Evolutionary conservation across 2,113 vertebrate species (phyloP), one percentile per base, ranked within the genome.

Genomic region (Pelecanoides urinatrix): DNA sequence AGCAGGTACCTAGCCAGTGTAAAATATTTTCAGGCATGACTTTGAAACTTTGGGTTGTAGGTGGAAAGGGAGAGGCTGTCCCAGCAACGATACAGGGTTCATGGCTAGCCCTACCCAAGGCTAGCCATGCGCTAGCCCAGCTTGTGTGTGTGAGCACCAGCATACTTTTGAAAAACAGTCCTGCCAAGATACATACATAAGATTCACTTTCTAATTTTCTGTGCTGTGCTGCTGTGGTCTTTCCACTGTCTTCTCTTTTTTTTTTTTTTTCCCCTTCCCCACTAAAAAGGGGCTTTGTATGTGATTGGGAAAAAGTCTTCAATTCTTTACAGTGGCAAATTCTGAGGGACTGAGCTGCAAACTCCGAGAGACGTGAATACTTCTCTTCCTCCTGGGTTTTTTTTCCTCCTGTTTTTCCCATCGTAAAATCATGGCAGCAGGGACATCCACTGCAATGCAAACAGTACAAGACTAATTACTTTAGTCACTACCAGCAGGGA

Each of bases 361-460:
- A 38, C 25, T 29, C 40, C 1, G 0, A 42, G 13, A 10, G 5
- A 0, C 2, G 2, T 20, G 36, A 70, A 66, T 32, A 34, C 21
- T 70, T 62, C 29, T 73, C 34, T 74, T 63, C 12, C 11, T 73
- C 30, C 26, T 42, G 34, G 29, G 7, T 90, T 90, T 88, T 40
- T 40, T 40, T 40, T 40, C 40, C 40, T 40, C 40, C 22, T 10
- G 16, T 36, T 85, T 94, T 65, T 42, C 34, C 30, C 42, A 45
- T 36, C 0, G 0, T 68, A 20, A 79, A 83, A 76, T 68, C 1
- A 2, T 52, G 50, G 34, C 78, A 77, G 8, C 12, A 61, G 81
- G 62, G 29, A 71, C 50, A 74, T 66, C 66, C 16, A 14, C 9
- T 82, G 30, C 32, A 78, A 86, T 30, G 58, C 47, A 71, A 88